Percentiles rank a stretch among this genome's conserved stretches.
phyloP scores from a whole-genome alignment of 2,888 invertebrate genomes.

The Synergus japonicus region DNA sequence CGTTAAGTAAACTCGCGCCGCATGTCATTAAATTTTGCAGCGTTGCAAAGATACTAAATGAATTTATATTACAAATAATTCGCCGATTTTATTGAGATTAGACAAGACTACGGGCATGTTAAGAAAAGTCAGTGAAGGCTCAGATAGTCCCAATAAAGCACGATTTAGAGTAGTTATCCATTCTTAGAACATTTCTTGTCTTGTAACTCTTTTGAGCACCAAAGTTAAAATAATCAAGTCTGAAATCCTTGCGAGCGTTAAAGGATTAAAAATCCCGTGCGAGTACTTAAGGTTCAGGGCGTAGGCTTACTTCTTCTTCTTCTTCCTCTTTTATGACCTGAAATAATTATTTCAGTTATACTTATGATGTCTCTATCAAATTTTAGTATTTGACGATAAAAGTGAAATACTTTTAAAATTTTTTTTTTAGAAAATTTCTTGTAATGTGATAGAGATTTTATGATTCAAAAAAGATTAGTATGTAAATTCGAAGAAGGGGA shows the following conservation, averaged over 20 bases:
- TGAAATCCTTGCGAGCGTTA: background rate
- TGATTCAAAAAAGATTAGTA: background rate
- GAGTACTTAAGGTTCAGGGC: constrained; percentile 12
- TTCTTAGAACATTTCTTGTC: background rate
- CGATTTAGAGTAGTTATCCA: background rate
- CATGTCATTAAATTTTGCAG: background rate
- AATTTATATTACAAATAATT: background rate
- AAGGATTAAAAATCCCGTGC: background rate
- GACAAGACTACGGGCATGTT: background rate
- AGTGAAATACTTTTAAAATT: background rate
- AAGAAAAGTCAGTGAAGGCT: background rate
- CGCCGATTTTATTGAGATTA: background rate
- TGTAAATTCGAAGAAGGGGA: background rate
- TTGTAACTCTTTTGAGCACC: background rate
- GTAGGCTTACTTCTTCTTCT: constrained; percentile 20
- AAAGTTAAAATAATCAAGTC: background rate
- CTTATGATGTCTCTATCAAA: background rate
- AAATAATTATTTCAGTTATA: background rate
- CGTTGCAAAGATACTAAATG: background rate
- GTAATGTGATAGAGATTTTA: background rate
- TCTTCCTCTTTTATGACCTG: background rate
- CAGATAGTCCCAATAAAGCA: background rate
- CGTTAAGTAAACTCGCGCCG: constrained; percentile 27
- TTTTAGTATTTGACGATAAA: background rate
- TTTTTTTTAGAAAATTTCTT: background rate